These are phyloP conservation scores for Danio kyathit DNA, from an alignment of 2,797 vertebrate species.

Conservation along the genomic window DNA sequence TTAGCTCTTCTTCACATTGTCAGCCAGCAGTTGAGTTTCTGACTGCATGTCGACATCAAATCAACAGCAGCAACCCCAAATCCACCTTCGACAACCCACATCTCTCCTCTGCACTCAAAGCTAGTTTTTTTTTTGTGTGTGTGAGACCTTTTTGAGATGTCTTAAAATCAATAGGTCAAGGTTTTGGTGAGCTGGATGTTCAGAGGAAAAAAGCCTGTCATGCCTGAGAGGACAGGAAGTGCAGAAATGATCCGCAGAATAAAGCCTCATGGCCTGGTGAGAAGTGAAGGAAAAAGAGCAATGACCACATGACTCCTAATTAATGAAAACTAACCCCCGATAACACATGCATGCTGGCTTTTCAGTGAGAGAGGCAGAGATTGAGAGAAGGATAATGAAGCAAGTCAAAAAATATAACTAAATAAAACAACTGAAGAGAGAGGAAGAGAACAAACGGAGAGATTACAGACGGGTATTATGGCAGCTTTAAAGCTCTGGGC, in stretches of 20 bases:
- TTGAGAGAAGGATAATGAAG: neutral
- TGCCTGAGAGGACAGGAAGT: slow-evolving; percentile 38
- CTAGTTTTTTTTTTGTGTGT: neutral
- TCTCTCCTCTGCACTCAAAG: slow-evolving; percentile 11
- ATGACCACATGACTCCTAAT: slow-evolving; percentile 22
- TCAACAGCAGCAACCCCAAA: slow-evolving; percentile 39
- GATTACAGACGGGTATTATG: slow-evolving; percentile 9
- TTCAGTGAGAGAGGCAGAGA: neutral
- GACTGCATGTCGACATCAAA: slow-evolving; percentile 35
- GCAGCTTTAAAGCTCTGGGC: neutral
- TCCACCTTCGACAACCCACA: slow-evolving; percentile 19
- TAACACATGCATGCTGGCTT: neutral
- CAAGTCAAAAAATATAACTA: neutral
- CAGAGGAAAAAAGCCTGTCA: slow-evolving; percentile 28
- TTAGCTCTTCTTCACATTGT: neutral
- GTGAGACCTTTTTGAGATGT: slow-evolving; percentile 23
- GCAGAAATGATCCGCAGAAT: slow-evolving; percentile 36
- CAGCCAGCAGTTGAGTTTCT: neutral
- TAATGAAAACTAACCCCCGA: neutral
- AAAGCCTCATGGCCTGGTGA: slow-evolving; percentile 56
- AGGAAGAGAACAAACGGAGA: neutral
- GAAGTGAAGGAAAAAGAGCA: slow-evolving; percentile 8
- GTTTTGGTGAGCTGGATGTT: slow-evolving; percentile 34
- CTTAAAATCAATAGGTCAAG: slow-evolving; percentile 42
- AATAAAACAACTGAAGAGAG: neutral